Base-by-base conservation (phyloP, 2,113 vertebrate genomes). In the Paraplagusia blochii region DNA sequence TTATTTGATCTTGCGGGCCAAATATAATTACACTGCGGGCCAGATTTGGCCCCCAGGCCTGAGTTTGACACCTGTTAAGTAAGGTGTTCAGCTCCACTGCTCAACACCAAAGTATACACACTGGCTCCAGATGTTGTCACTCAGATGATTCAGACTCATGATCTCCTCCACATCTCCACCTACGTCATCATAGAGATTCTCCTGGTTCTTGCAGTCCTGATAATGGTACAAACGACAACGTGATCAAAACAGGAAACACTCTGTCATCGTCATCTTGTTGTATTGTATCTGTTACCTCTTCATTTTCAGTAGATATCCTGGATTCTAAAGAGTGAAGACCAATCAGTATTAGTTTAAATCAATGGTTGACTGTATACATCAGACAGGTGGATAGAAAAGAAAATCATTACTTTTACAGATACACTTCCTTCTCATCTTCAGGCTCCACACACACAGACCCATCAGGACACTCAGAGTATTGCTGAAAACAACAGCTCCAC, bases 51-150 rank as follows among this genome's bases (percentile, higher is more conserved):
- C n/a, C n/a, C n/a, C n/a, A n/a, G n/a, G n/a, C n/a, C n/a, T n/a
- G n/a, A n/a, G n/a, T n/a, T n/a, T n/a, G n/a, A n/a, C n/a, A n/a
- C n/a, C n/a, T n/a, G n/a, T n/a, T n/a, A n/a, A n/a, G n/a, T n/a
- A n/a, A 29, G 22, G 22, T 6, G 6, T 8, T 7, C 42, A 33
- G 39, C 2, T 60, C 49, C 72, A 72, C 12, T 65, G 55, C 35
- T 16, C 57, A 0, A 81, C 59, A 38, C 50, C 14, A 6, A 69
- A 64, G 50, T 80, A 80, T 12, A 71, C 70, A 52, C 74, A 80
- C 33, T 62, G 49, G 43, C 5, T 56, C 12, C 0, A 0, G 12
- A 17, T 48, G 35, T 36, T 8, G 7, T 74, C 52, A 8, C n/a
- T 51, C 22, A 48, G 55, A 2, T 43, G 50, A 36, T 14, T 50